Evolutionary conservation across 1,140 invertebrate genomes (phyloP).

Genomic region (Drosophila ficusphila): DNA sequence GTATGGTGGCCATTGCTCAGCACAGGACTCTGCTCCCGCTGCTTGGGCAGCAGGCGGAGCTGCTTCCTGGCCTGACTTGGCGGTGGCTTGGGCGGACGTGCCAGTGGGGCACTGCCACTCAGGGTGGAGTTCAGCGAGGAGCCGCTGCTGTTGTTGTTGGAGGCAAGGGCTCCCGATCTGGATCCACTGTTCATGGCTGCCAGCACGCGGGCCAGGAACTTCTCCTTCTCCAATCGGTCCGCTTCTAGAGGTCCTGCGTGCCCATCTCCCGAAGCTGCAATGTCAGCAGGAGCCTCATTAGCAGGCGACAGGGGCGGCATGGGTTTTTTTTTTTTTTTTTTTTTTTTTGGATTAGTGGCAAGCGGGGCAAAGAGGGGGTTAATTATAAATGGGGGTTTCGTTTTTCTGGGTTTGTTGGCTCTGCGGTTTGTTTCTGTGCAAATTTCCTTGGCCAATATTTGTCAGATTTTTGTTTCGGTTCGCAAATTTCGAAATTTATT

Average conservation of each 20-base stretch:
- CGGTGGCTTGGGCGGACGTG: constrained; percentile 61
- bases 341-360: constrained; percentile 39
- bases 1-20: constrained; percentile 66
- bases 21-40: constrained; percentile 73
- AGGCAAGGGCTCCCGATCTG: constrained; percentile 22
- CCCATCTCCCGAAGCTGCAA: constrained; percentile 54
- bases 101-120: constrained; percentile 25
- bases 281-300: constrained; percentile 65
- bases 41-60: constrained; percentile 66
- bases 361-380: constrained; percentile 22
- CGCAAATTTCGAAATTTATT: constrained; percentile 37
- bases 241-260: constrained; percentile 25
- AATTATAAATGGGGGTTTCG: background rate
- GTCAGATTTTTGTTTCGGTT: constrained; percentile 25
- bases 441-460: constrained; percentile 43
- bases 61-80: constrained; percentile 70
- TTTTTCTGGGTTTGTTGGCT: background rate
- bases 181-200: constrained; percentile 72
- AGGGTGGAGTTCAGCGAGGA: constrained; percentile 61
- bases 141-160: constrained; percentile 59
- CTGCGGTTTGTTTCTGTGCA: constrained; percentile 28
- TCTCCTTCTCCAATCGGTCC: constrained; percentile 51
- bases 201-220: constrained; percentile 71
- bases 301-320: constrained; percentile 70
- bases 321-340: too few relatives aligned